Evolutionary conservation across 30 jellyfish, hydroid and myxozoan genomes (phyloP).

Genomic region (Rhopilema esculentum): DNA sequence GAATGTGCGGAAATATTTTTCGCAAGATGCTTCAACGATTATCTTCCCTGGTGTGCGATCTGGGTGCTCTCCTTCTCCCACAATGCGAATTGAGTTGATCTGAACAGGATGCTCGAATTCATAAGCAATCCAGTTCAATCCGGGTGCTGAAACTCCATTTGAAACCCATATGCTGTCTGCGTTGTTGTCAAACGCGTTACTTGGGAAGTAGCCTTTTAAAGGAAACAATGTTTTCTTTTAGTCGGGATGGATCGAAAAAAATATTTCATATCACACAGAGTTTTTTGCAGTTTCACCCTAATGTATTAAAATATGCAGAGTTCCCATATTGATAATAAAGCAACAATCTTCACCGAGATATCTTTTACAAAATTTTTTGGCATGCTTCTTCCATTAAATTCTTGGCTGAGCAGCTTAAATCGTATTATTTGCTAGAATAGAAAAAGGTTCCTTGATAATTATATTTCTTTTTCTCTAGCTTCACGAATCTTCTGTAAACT

Average conservation of each 20-base stretch:
- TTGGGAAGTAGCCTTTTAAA: slow-evolving; percentile 87
- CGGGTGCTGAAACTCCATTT: slow-evolving; percentile 93
- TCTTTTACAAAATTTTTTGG: no score
- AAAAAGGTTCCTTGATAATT: no score
- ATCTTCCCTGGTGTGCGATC: slow-evolving; percentile 86
- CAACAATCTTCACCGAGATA: no score
- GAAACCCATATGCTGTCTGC: slow-evolving; percentile 94
- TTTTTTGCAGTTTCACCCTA: background rate
- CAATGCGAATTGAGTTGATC: slow-evolving; percentile 77
- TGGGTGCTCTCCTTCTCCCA: slow-evolving; percentile 92
- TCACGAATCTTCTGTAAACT: no score
- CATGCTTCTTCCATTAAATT: no score
- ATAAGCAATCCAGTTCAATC: slow-evolving; percentile 96
- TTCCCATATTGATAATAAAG: no score
- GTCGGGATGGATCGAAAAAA: no score
- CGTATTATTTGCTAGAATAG: no score
- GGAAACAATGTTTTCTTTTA: background rate
- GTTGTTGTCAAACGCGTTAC: slow-evolving; percentile 98
- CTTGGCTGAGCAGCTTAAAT: no score
- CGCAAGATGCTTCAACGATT: slow-evolving; percentile 97
- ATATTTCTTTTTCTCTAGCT: no score
- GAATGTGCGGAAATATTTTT: slow-evolving; percentile 91
- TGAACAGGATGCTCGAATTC: slow-evolving; percentile 93
- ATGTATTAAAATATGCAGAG: no score
- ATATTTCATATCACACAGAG: no score